Evolutionary conservation across 2,888 invertebrate species (phyloP), one percentile per base, ranked within the genome.

Genomic region (Lomographa bimaculata): DNA sequence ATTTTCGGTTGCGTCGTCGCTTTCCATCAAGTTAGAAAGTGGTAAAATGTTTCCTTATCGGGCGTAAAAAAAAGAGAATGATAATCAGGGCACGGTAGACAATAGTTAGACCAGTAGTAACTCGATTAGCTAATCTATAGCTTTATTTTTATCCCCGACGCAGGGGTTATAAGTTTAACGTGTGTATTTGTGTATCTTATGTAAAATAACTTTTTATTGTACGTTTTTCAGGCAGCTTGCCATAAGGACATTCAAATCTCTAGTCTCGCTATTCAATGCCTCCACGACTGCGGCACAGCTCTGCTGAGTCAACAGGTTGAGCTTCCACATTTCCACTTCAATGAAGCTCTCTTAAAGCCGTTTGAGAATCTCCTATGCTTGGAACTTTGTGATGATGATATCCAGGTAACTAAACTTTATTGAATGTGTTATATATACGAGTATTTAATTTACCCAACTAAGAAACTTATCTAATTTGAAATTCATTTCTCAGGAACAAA

Each of bases 351-450:
- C 4, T 93, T 98, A 56, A 98, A 98, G 68, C 98, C 98, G 0
- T 98, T 98, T 71, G 98, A 98, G 80, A 98, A 97, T 71, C 91
- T 98, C 20, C 89, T 98, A 0, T 98, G 97, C 71, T 91, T 98
- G 64, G 98, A 98, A 71, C 90, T 97, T 5, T 98, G 98, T 73
- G 97, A 98, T 76, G 92, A 94, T 41, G 98, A 98, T 77, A 96
- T 98, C 20, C 97, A 97, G 90, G 96, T 94, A 73, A 43, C 14
- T 18, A 48, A 45, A 23, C n/a, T n/a, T n/a, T n/a, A n/a, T n/a
- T n/a, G n/a, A n/a, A n/a, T n/a, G n/a, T n/a, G n/a, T n/a, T n/a
- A n/a, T n/a, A n/a, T n/a, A n/a, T n/a, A n/a, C n/a, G n/a, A n/a
- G n/a, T n/a, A n/a, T n/a, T n/a, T n/a, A n/a, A n/a, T n/a, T n/a